Conservation (phyloP, 2,113 vertebrate species). For the Apeltes quadracus region DNA sequence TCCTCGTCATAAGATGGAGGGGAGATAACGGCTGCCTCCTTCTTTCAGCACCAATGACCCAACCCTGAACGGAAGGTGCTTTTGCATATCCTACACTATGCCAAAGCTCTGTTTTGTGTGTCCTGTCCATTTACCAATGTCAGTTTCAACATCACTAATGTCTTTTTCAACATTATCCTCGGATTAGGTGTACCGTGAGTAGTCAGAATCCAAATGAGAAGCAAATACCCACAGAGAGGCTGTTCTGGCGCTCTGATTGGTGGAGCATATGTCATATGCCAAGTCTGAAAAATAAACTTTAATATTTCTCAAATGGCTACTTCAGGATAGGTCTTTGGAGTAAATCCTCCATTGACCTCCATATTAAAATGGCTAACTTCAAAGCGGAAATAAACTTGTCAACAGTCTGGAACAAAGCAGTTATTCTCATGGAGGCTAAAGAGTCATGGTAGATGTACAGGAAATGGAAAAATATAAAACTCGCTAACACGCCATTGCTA, state of each 20-base stretch:
- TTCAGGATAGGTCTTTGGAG: neutral
- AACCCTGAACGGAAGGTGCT: neutral
- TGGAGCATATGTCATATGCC: neutral
- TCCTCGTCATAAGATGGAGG: slow-evolving; percentile 36
- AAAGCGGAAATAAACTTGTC: neutral
- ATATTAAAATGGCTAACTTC: neutral
- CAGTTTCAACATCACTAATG: neutral
- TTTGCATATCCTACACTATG: neutral
- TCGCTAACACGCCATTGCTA: neutral
- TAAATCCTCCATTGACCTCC: neutral
- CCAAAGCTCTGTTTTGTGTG: neutral
- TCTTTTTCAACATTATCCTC: neutral
- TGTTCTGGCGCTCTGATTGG: neutral
- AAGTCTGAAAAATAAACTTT: neutral
- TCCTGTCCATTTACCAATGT: neutral
- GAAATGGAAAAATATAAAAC: neutral
- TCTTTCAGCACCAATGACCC: slow-evolving; percentile 1
- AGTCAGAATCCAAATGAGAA: neutral
- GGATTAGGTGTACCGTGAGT: no score
- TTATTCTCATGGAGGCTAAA: neutral
- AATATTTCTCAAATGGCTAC: neutral
- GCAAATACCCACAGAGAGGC: neutral
- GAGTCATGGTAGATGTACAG: neutral
- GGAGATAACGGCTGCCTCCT: slow-evolving; percentile 16
- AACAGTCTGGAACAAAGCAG: neutral